phyloP scores from a whole-genome alignment of 2,113 vertebrate species.

The Recurvirostra avosetta region DNA sequence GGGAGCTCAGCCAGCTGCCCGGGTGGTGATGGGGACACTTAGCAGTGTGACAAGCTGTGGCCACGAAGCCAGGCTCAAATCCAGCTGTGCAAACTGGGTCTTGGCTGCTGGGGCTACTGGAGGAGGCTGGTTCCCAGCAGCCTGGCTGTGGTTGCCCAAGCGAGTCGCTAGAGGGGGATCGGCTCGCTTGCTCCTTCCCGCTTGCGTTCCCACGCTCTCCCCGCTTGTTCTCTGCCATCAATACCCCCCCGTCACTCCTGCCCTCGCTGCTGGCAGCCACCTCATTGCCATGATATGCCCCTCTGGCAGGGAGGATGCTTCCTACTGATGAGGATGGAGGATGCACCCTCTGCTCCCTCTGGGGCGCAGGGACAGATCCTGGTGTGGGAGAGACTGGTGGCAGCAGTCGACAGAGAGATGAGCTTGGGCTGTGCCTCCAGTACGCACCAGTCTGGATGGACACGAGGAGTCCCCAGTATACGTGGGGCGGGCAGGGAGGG shows the following conservation, averaged over 20 bases:
- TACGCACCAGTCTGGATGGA: not conserved
- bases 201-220: not conserved
- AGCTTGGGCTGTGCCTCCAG: not conserved
- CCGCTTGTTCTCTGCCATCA: not conserved
- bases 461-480: fast-evolving
- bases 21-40: not conserved
- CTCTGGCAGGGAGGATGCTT: not conserved
- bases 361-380: not conserved
- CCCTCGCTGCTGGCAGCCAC: not conserved
- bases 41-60: not conserved
- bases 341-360: not conserved
- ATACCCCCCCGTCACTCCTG: not conserved
- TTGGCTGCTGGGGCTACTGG: not conserved
- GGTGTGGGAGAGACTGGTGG: not conserved
- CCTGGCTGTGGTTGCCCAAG: not conserved
- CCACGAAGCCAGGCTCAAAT: not conserved
- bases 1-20: not conserved
- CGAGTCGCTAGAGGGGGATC: constrained; percentile 53
- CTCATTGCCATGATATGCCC: not conserved
- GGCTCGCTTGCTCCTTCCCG: not conserved
- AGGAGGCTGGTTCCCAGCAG: not conserved
- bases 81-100: not conserved
- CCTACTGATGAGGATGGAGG: not conserved
- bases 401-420: fast-evolving
- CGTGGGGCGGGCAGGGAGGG: fast-evolving